A percentile compares a stretch with the other conserved stretches of the same genome.
phyloP scores from a whole-genome alignment of 2,888 invertebrate genomes.

The Cantharis lateralis region DNA sequence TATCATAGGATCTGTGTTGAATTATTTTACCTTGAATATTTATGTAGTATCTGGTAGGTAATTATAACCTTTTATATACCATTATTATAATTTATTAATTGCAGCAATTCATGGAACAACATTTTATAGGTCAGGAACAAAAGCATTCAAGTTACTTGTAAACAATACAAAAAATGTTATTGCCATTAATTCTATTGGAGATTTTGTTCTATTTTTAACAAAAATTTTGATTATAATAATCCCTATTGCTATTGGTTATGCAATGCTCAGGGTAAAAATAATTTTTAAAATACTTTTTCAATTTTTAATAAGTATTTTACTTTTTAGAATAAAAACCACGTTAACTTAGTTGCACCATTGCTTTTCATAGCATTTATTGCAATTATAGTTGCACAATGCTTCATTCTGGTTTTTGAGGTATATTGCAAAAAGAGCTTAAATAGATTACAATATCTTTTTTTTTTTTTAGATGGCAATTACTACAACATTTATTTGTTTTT shows the following conservation, averaged over 20 bases:
- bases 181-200: constrained; percentile 75
- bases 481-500: constrained; percentile 70
- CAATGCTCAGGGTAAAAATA: constrained; percentile 60
- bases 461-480: constrained; percentile 68
- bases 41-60: constrained; percentile 70
- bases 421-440: constrained; percentile 17
- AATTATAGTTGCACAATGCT: constrained; percentile 71
- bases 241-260: constrained; percentile 65
- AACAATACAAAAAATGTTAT: constrained; percentile 68
- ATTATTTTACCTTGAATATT: constrained; percentile 70
- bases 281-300: constrained; percentile 2
- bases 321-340: background rate
- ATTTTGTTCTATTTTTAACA: constrained; percentile 70
- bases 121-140: constrained; percentile 66
- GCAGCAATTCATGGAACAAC: constrained; percentile 68
- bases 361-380: constrained; percentile 53
- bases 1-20: constrained; percentile 72
- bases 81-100: constrained; percentile 37
- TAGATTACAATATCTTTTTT: background rate
- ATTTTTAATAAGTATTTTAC: background rate
- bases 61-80: background rate
- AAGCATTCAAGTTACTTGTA: constrained; percentile 65
- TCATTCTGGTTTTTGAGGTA: constrained; percentile 76
- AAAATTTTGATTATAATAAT: constrained; percentile 68
- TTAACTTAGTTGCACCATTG: background rate